Base-by-base conservation (phyloP, 2,113 vertebrate species). In the Hipposideros armiger region DNA sequence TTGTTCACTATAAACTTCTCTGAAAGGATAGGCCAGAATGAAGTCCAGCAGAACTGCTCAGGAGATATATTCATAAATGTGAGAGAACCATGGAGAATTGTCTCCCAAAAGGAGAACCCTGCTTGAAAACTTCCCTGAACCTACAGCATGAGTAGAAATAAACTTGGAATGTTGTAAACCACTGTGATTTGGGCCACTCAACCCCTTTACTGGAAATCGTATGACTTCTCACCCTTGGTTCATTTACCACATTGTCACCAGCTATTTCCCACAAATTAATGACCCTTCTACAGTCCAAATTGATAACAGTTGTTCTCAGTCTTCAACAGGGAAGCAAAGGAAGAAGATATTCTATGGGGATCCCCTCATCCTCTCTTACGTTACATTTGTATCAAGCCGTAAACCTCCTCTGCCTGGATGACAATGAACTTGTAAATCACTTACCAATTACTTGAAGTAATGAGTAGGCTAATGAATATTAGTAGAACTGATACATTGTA, bases 391-490 rank as follows among this genome's bases (percentile, higher is more conserved):
- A 72, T 73, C 22, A 86, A 62, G 22, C 69, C 70, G 26, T 52
- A 70, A 83, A 77, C 52, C 64, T 76, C 45, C 28, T 32, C 11
- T 74, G 26, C 45, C 1, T 7, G 50, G 47, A 36, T 77, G 69
- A 87, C 36, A 92, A 89, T 56, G 14, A 87, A 97, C 7, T 56
- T 84, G 80, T 52, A 97, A 97, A 98, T 98, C 89, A 90, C 36
- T 58, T 95, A 89, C 82, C 77, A 95, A 90, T 95, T 96, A 83
- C 96, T 69, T 52, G 81, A 91, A 97, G 96, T 97, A 97, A 98
- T 97, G 89, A 95, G 42, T 50, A 91, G 76, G 83, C 96, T 98
- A 98, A 98, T 98, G 98, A 98, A 97, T 98, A 98, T 77, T 96
- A 91, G 94, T 95, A 92, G 90, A 98, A 97, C 93, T 98, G 97